phyloP scores from a whole-genome alignment of 2,888 invertebrate species.

The Agriopis marginaria region DNA sequence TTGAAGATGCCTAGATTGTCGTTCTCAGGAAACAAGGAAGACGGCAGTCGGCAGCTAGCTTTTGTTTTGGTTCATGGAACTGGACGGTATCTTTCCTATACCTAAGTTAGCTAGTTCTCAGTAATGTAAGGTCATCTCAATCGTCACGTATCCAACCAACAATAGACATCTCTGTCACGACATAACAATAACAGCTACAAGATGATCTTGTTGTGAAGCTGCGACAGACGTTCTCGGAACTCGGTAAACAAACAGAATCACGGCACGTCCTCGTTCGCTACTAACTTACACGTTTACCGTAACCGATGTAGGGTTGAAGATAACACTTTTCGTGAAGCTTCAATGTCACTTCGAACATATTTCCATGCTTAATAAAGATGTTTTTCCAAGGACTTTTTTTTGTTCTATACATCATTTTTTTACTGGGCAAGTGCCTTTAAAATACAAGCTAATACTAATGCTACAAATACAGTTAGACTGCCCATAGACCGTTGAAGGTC shows the following conservation, averaged over 20 bases:
- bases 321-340: background rate
- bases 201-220: conserved; percentile 50
- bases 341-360: background rate
- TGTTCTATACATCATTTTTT: too few relatives aligned
- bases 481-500: too few relatives aligned
- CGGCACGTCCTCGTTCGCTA: conserved; percentile 80
- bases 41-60: too few relatives aligned
- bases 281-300: conserved; percentile 81
- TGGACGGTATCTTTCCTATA: background rate
- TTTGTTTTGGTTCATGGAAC: background rate
- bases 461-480: too few relatives aligned
- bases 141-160: conserved; percentile 26
- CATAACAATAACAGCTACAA: conserved; percentile 40
- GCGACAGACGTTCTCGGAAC: conserved; percentile 66
- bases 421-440: too few relatives aligned
- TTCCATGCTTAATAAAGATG: too few relatives aligned
- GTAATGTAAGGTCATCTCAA: conserved; percentile 17
- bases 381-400: too few relatives aligned
- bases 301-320: conserved; percentile 61
- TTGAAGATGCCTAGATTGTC: too few relatives aligned
- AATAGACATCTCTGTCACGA: conserved; percentile 25
- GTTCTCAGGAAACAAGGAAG: background rate
- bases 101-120: conserved; percentile 1
- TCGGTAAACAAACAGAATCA: conserved; percentile 78
- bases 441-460: too few relatives aligned